Conservation (phyloP, 2,113 vertebrate genomes). For the Charadrius vociferus region DNA sequence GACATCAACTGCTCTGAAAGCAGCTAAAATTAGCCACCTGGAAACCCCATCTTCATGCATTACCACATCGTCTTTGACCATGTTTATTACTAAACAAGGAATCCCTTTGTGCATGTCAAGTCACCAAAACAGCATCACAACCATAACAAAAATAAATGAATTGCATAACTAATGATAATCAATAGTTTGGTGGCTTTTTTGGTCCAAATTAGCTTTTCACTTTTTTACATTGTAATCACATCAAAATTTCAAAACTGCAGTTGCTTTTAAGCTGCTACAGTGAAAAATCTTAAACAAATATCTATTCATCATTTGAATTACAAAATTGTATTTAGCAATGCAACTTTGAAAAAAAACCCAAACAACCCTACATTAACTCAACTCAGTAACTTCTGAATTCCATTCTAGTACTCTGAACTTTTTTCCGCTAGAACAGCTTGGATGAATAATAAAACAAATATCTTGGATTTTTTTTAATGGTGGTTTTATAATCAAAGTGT, state of each 20-base stretch:
- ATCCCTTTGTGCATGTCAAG: not conserved
- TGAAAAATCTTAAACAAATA: not conserved
- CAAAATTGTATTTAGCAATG: not conserved
- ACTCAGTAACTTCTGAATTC: not conserved
- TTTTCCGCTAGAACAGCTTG: not conserved
- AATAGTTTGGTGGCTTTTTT: not conserved
- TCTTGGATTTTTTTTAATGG: not conserved
- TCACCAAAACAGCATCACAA: not conserved
- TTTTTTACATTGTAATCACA: not conserved
- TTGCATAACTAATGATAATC: not conserved
- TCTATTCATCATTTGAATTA: not conserved
- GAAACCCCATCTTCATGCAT: not conserved
- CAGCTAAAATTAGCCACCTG: constrained; percentile 35
- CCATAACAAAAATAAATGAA: not conserved
- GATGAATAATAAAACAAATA: not conserved
- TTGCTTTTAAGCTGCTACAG: not conserved
- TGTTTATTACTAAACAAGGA: not conserved
- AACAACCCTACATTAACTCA: not conserved
- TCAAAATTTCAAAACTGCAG: not conserved
- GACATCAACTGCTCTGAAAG: not conserved
- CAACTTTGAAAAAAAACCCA: not conserved
- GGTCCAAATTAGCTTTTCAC: not conserved
- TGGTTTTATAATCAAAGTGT: not conserved
- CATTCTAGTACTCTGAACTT: not conserved
- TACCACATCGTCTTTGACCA: not conserved